These are phyloP conservation scores for Caenorhabditis virilis DNA, from an alignment of 2,888 invertebrate genomes.

Conservation along the genomic window DNA sequence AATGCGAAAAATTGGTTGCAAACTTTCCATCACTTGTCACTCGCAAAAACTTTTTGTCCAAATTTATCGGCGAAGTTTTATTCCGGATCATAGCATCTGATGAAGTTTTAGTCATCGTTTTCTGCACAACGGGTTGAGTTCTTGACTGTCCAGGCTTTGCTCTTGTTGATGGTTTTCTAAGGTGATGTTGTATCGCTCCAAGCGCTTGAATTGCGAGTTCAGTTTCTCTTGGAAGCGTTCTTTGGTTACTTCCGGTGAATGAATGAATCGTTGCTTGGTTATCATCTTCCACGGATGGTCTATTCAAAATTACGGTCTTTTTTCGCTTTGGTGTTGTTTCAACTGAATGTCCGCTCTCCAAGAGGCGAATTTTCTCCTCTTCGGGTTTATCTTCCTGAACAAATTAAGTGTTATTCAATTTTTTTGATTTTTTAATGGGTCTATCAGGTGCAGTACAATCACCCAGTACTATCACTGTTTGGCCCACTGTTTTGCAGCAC, in stretches of 20 bases:
- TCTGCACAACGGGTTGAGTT: too few species aligned
- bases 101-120: too few species aligned
- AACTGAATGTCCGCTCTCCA: not conserved
- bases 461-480: too few species aligned
- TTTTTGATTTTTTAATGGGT: too few species aligned
- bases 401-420: too few species aligned
- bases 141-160: conserved; percentile 8
- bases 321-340: not conserved
- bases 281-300: conserved; percentile 6
- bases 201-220: conserved; percentile 39
- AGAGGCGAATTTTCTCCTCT: conserved; percentile 4
- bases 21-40: too few species aligned
- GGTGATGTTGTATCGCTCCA: conserved; percentile 38
- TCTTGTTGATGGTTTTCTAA: conserved; percentile 33
- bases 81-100: too few species aligned
- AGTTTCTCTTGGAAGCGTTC: conserved; percentile 27
- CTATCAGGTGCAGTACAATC: too few species aligned
- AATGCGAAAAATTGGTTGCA: too few species aligned
- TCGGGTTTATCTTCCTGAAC: conserved; percentile 10
- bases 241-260: conserved; percentile 23
- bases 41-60: too few species aligned
- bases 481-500: too few species aligned
- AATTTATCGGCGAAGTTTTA: too few species aligned
- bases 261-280: conserved; percentile 31
- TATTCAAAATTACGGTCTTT: not conserved